Evolutionary conservation across 1,140 invertebrate genomes (phyloP).

Genomic region (Wasmannia auropunctata): DNA sequence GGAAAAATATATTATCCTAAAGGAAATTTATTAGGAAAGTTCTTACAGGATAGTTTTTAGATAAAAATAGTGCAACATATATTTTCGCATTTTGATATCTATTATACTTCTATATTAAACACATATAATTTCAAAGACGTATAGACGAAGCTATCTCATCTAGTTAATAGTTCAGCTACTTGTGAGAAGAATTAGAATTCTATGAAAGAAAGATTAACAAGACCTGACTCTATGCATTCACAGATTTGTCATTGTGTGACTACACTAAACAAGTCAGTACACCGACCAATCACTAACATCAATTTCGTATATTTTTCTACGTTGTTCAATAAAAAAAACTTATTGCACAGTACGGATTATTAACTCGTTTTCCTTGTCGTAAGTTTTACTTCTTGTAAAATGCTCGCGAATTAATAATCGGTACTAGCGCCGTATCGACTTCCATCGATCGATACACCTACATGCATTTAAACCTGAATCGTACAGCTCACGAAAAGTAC

Average conservation of each 20-base stretch:
- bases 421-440: neutral
- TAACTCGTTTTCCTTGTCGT: neutral
- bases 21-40: too few relatives aligned
- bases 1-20: neutral
- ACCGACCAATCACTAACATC: neutral
- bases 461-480: conserved; percentile 62
- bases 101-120: neutral
- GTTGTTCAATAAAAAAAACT: neutral
- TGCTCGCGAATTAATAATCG: conserved; percentile 3
- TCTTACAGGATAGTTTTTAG: neutral
- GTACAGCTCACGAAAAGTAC: neutral
- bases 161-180: neutral
- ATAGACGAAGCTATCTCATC: neutral
- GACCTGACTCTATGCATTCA: neutral
- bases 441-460: neutral
- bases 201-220: neutral
- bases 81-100: neutral
- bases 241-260: neutral
- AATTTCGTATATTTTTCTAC: neutral
- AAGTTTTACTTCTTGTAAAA: neutral
- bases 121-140: neutral
- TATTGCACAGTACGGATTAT: neutral
- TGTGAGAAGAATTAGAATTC: neutral
- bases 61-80: neutral
- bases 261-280: neutral